Conservation (phyloP, 2,888 invertebrate species). For the Trypoxylon attenuatum region DNA sequence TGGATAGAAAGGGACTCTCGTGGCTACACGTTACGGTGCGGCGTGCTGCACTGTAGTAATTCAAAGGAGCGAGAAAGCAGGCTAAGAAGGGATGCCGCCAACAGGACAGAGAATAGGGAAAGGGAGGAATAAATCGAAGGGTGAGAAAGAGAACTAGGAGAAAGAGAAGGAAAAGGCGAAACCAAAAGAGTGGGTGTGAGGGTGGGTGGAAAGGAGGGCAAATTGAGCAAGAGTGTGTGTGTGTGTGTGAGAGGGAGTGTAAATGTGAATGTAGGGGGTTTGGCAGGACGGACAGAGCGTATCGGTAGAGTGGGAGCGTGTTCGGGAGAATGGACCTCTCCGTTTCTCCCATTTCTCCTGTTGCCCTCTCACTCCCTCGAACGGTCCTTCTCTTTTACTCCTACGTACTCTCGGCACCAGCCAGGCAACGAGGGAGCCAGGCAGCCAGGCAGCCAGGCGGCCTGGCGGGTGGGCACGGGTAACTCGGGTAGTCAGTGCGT, state of each 20-base stretch:
- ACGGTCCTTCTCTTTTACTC: conserved; percentile 2
- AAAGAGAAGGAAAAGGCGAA: conserved; percentile 3
- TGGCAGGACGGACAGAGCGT: conserved; percentile 44
- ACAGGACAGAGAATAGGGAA: too few species aligned
- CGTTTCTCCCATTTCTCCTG: conserved; percentile 20
- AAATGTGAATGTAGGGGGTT: conserved; percentile 10
- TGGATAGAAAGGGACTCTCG: too few species aligned
- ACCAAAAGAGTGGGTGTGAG: conserved; percentile 37
- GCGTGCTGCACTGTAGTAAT: too few species aligned
- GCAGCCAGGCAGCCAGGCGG: neutral
- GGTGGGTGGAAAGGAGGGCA: neutral
- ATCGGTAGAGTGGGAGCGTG: conserved; percentile 47
- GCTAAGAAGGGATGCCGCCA: too few species aligned
- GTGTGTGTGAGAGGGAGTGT: neutral
- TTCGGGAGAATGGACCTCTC: conserved; percentile 34
- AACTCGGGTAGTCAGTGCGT: conserved; percentile 71
- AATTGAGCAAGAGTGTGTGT: neutral
- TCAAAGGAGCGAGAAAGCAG: too few species aligned
- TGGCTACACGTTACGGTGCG: too few species aligned
- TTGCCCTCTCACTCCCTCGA: conserved; percentile 4
- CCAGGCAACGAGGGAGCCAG: too few species aligned
- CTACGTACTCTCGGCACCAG: conserved; percentile 47
- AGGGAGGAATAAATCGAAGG: too few species aligned
- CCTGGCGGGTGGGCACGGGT: too few species aligned
- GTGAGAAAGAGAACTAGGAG: neutral